Percentiles rank a stretch among this genome's conserved stretches.
Evolutionary conservation across 1,140 invertebrate species (phyloP).

Genomic region (Leptinotarsa undecemlineata): DNA sequence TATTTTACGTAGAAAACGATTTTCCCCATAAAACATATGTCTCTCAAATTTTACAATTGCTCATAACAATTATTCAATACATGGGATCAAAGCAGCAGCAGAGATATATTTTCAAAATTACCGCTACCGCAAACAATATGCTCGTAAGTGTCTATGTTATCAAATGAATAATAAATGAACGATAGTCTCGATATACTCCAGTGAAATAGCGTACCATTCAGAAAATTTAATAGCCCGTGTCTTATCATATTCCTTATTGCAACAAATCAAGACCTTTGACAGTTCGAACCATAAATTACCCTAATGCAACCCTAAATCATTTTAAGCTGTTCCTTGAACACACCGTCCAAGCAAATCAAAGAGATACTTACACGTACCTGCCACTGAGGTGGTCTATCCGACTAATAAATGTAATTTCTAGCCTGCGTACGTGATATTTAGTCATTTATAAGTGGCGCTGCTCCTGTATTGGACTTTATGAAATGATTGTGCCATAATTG

Average conservation of each 20-base stretch:
- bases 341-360: neutral
- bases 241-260: neutral
- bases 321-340: constrained; percentile 12
- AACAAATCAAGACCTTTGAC: constrained; percentile 16
- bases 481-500: neutral
- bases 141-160: neutral
- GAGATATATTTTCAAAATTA: neutral
- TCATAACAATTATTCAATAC: no score
- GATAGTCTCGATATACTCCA: neutral
- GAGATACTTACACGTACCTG: constrained; percentile 14
- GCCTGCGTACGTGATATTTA: neutral
- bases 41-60: no score
- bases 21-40: no score
- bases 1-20: no score
- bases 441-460: constrained; percentile 8
- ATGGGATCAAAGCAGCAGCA: no score
- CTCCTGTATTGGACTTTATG: neutral
- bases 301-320: constrained; percentile 23
- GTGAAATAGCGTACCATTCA: neutral
- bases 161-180: neutral
- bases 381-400: constrained; percentile 10
- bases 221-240: constrained; percentile 9
- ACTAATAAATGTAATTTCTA: constrained; percentile 11
- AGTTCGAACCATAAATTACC: constrained; percentile 10
- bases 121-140: neutral